Base-by-base conservation (phyloP, 2,888 invertebrate genomes). In the Leptinotarsa tumamoca region DNA sequence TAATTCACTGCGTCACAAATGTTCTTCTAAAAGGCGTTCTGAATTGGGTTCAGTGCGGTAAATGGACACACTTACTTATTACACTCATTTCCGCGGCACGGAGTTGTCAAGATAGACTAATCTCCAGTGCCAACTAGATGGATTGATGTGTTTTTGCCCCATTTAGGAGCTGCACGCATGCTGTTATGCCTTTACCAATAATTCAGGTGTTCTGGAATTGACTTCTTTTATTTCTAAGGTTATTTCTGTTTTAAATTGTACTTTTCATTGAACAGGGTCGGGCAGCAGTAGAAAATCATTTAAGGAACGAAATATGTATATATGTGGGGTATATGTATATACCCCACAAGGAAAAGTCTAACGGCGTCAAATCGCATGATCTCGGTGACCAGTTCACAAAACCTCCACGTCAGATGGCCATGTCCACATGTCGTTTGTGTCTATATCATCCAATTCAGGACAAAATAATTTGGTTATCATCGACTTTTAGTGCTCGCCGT, bases 111-210 rank as follows among this genome's bases (percentile, higher is more conserved):
- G 84, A 85, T 83, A 81, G 80, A 83, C 83, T 83, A 81, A 83
- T 86, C 86, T 86, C 84, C 84, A 85, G 86, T 85, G 86, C 82
- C 84, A 85, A 84, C 82, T 84, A 86, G 87, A 87, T 86, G 87
- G 86, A 87, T 87, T 85, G 83, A 84, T 84, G 83, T 85, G 86
- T 86, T 86, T 85, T 83, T 83, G 83, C 83, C 83, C 84, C 84
- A 85, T 85, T 86, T 86, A 87, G 84, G 78, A 71, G 63, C 18
- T 66, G 77, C 84, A 84, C 84, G 84, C 84, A 83, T 80, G 73
- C 68, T 67, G 79, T 83, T 83, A 83, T 80, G 83, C 83, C 82
- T 80, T 75, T 80, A 75, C 79, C 81, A 83, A 82, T 83, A 72
- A 74, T 71, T 74, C 27, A 74, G 58, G 71, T 76, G 73, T 68